phyloP scores from a whole-genome alignment of 30 jellyfish, hydroid and myxozoan genomes.

The Cassiopea xamachana region DNA sequence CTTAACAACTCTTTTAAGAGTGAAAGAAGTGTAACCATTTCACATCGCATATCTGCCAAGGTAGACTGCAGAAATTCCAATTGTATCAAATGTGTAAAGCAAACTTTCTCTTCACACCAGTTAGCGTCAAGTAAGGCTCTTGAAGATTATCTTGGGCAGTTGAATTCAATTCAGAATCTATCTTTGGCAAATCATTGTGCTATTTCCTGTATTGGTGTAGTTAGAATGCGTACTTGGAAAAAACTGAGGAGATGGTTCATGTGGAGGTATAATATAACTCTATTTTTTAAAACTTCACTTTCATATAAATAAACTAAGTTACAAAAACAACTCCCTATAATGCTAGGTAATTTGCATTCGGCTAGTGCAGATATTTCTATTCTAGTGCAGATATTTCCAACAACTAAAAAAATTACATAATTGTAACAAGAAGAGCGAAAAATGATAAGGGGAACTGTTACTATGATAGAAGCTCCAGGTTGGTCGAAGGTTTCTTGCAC shows the following conservation, averaged over 20 bases:
- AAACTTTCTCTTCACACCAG: slow-evolving; percentile 16
- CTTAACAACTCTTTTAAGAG: slow-evolving; percentile 4
- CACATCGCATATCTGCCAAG: not conserved
- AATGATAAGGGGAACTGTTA: no score
- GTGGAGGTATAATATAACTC: not conserved
- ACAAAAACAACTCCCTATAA: no score
- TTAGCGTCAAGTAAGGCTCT: not conserved
- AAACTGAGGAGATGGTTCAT: not conserved
- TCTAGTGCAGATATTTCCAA: no score
- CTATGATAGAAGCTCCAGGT: no score
- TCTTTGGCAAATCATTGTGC: not conserved
- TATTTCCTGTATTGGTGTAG: not conserved
- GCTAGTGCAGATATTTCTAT: no score
- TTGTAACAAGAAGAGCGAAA: no score
- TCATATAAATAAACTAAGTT: no score
- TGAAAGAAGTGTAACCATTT: not conserved
- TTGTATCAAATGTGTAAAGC: not conserved
- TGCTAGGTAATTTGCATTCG: no score
- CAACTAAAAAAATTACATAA: no score
- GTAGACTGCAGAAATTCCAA: slow-evolving; percentile 8
- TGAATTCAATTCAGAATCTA: not conserved
- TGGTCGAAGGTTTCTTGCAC: no score
- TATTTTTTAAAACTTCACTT: no score
- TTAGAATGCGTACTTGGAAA: not conserved
- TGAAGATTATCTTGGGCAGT: not conserved